These are phyloP conservation scores for Podarcis raffonei DNA, from an alignment of 2,113 vertebrate species.

Conservation along the genomic window DNA sequence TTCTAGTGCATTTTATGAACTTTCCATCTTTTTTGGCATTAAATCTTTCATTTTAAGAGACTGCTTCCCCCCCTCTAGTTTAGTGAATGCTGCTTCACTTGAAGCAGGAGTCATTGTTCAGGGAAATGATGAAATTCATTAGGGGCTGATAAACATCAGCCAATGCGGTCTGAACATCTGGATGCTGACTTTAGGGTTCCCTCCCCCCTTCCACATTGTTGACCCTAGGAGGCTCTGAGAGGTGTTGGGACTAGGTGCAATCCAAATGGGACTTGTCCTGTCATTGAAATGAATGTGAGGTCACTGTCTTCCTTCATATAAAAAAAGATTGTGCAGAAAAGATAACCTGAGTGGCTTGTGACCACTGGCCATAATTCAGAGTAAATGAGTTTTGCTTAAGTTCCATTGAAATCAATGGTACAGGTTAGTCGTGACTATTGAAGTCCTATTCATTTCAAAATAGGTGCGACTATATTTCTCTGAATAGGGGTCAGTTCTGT, in stretches of 20 bases:
- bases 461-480: background rate
- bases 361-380: background rate
- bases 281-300: background rate
- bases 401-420: background rate
- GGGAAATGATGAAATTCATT: background rate
- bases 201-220: constrained; percentile 29
- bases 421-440: background rate
- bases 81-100: background rate
- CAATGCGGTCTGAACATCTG: background rate
- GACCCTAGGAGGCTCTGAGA: constrained; percentile 22
- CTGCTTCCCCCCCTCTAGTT: constrained; percentile 31
- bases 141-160: background rate
- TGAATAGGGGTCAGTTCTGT: background rate
- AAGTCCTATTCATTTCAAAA: background rate
- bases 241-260: constrained; percentile 31
- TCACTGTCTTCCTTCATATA: background rate
- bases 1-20: background rate
- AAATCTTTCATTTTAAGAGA: constrained; percentile 26
- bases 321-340: background rate
- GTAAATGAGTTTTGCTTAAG: background rate
- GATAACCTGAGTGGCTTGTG: background rate
- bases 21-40: constrained; percentile 25
- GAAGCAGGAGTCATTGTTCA: background rate
- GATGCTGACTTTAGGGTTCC: background rate
- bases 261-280: background rate